Conservation (phyloP, 2,113 vertebrate genomes). For the Megaptera novaeangliae region DNA sequence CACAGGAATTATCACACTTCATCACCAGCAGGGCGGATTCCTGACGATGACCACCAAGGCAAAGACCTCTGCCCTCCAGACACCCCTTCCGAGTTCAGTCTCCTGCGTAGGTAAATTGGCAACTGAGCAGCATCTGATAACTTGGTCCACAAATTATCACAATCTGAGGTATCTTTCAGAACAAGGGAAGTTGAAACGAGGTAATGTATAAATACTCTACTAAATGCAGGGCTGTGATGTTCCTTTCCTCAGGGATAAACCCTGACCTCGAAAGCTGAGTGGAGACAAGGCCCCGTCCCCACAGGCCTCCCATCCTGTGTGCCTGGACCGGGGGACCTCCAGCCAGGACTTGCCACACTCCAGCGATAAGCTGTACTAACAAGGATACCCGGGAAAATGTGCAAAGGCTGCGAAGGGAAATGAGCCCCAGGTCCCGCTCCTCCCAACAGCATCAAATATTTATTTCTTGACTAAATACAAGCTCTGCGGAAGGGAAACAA, state of each 20-base stretch:
- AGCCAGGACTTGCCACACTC: conserved; percentile 40
- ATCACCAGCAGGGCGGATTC: neutral
- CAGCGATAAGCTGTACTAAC: conserved; percentile 71
- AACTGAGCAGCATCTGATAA: neutral
- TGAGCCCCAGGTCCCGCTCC: conserved; percentile 77
- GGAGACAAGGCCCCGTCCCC: neutral
- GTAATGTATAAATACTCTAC: neutral
- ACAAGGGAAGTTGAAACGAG: neutral
- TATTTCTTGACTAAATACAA: conserved; percentile 78
- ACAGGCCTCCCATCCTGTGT: neutral
- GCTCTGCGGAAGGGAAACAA: conserved; percentile 56
- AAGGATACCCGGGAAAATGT: conserved; percentile 66
- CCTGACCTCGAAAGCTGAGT: conserved; percentile 67
- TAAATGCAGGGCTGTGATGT: neutral
- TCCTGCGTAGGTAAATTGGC: neutral
- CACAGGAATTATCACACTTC: neutral
- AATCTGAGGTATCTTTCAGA: neutral
- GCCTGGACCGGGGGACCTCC: conserved; percentile 9
- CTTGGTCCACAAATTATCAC: neutral
- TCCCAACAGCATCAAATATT: conserved; percentile 75
- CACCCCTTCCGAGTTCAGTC: no score
- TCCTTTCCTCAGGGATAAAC: conserved; percentile 24
- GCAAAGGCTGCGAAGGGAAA: conserved; percentile 62
- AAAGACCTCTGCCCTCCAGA: neutral
- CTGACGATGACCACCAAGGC: accelerated